Evolutionary conservation across 2,888 invertebrate species (phyloP), one percentile per base, ranked within the genome.

Genomic region (Diaperis boleti): DNA sequence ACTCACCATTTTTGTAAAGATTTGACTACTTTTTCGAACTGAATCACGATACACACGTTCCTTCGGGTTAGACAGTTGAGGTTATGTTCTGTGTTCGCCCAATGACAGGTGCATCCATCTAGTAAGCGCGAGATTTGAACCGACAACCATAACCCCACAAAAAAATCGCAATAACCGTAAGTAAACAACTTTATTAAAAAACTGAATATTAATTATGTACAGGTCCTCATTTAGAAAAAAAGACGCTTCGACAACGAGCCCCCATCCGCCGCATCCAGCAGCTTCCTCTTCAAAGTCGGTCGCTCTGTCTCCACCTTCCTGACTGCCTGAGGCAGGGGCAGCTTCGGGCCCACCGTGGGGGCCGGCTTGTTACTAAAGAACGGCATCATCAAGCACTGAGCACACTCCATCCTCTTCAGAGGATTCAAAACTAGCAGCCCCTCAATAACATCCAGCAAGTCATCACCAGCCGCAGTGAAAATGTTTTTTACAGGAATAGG

Each of bases 401-500:
- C 88, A 76, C 95, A 94, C 35, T 90, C 89, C 72, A 91, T 91
- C 55, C 98, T 85, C 68, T 88, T 88, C 3, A 90, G 83, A 0
- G 98, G 98, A 83, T 95, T 92, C 64, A 97, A 83, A 7, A 89
- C 86, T 7, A 98, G 83, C 56, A 97, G 82, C 55, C 86, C 87
- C 35, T 89, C 89, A 60, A 98, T 83, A 50, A 99, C 83, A 66
- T 90, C 88, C 18, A 99, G 82, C 29, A 98, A 84, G 84, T 98
- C 98, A 79, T 96, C 94, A 0, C 90, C 87, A 1, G 97, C 98
- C 1, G 98, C 98, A 39, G 95, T 95, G 81, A 99, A 99, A 75
- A 99, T 96, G 73, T 94, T 90, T 64, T 92, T 89, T 44, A 98
- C 81, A 2, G 94, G 94, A 33, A 92, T 94, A 0, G 92, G 88